These are phyloP conservation scores for Notamacropus eugenii DNA, from an alignment of 2,797 vertebrate genomes.

Conservation along the genomic window DNA sequence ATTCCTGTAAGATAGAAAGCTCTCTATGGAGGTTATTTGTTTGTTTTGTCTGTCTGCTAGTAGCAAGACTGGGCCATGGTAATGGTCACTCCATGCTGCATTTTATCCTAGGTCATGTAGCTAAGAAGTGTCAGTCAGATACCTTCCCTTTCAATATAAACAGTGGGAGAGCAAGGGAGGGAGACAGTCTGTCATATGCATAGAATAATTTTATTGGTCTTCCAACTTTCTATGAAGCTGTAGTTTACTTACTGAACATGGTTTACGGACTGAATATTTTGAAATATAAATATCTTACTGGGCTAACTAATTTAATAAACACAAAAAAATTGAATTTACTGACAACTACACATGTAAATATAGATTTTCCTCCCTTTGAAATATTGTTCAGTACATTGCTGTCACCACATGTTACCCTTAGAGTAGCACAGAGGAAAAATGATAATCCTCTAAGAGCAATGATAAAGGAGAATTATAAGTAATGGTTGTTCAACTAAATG, in stretches of 20 bases:
- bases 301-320: background rate
- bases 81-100: background rate
- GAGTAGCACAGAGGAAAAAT: constrained; percentile 9
- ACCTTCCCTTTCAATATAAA: background rate
- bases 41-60: background rate
- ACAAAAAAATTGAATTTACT: background rate
- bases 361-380: background rate
- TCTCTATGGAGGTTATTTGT: background rate
- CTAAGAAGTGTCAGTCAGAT: background rate
- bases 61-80: background rate
- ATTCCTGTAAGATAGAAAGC: background rate
- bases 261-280: constrained; percentile 16
- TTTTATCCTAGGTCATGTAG: background rate
- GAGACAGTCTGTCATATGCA: background rate
- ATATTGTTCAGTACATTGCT: background rate
- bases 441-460: background rate
- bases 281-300: background rate
- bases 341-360: background rate
- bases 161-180: background rate
- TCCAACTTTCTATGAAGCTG: background rate
- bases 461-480: background rate
- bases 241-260: no score
- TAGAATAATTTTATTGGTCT: background rate
- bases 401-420: background rate
- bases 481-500: background rate